Conservation (phyloP, 2,888 invertebrate genomes). For the Euphydryas editha region DNA sequence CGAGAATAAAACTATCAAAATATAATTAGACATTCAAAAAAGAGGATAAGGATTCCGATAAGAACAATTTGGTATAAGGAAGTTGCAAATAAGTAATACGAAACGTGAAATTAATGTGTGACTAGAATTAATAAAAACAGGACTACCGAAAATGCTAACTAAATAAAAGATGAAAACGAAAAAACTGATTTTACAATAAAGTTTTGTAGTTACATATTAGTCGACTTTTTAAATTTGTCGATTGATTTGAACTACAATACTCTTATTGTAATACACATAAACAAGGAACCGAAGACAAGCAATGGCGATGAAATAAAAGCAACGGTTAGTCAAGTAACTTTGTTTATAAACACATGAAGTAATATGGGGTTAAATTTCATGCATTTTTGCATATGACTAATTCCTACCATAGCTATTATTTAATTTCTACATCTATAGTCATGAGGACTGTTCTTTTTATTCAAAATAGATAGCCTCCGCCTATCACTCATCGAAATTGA, state of each 20-base stretch:
- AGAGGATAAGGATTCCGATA: slow-evolving; percentile 63
- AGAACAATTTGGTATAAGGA: slow-evolving; percentile 50
- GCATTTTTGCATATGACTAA: slow-evolving; percentile 74
- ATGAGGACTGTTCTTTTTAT: slow-evolving; percentile 80
- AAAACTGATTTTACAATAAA: slow-evolving; percentile 40
- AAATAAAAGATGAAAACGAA: slow-evolving; percentile 27
- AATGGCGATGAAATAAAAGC: slow-evolving; percentile 63
- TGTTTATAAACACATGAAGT: slow-evolving; percentile 84
- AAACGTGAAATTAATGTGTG: slow-evolving; percentile 52
- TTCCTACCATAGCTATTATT: slow-evolving; percentile 62
- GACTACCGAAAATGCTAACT: slow-evolving; percentile 34
- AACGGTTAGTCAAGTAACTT: slow-evolving; percentile 80
- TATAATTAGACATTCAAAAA: slow-evolving; percentile 65
- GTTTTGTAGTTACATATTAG: slow-evolving; percentile 32
- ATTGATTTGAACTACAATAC: slow-evolving; percentile 42
- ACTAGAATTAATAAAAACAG: slow-evolving; percentile 36
- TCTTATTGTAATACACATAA: slow-evolving; percentile 60
- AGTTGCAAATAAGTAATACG: slow-evolving; percentile 60
- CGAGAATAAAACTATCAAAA: slow-evolving; percentile 42
- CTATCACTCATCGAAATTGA: slow-evolving; percentile 74
- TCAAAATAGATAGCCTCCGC: slow-evolving; percentile 71
- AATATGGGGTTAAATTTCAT: slow-evolving; percentile 71
- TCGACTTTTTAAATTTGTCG: background rate
- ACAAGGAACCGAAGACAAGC: slow-evolving; percentile 51
- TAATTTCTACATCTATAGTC: slow-evolving; percentile 76